Base-by-base conservation (phyloP, 2,113 vertebrate genomes). In the Collichthys lucidus region DNA sequence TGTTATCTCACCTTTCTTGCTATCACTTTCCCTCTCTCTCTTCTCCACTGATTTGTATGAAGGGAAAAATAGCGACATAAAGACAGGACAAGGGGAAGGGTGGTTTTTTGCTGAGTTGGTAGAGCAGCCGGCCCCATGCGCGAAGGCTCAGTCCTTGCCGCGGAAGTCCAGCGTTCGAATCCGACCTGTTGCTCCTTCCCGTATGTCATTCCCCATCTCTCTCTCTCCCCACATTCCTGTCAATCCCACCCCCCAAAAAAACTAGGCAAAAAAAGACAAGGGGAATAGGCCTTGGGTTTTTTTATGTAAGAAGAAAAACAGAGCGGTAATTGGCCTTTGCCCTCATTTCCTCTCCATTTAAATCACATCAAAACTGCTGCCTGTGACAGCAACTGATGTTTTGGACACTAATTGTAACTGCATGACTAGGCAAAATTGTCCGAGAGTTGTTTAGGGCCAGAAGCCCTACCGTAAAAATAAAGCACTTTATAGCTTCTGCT, bases 311-410 rank as follows among this genome's bases (percentile, higher is more conserved):
- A 44, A 53, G n/a, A 64, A 53, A 70, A 57, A 29, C 46, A 57
- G 11, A 50, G 73, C 26, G 5, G n/a, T 79, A 83, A 86, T 75
- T 87, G 67, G 67, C 49, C 61, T 82, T 31, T 24, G 24, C 53
- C 29, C 78, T 75, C 60, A 52, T 71, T 80, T 77, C 44, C 19
- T 60, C 22, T 56, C 29, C 29, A 67, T 87, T 84, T 64, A 80
- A 65, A 74, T 77, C 75, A 57, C n/a, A 49, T 60, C 44, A 55
- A 59, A 84, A 74, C 46, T 69, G 66, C 42, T 56, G 59, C 35
- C 67, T 74, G 62, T 67, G 80, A 87, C 82, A 85, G 71, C 1
- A 66, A 47, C 29, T 67, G 79, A 88, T 88, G 83, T 82, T 74
- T 72, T 69, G 50, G 77, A 77, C 74, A n/a, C 84, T 49, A 77